Conservation (phyloP, 2,888 invertebrate species). For the Baronia brevicornis region DNA sequence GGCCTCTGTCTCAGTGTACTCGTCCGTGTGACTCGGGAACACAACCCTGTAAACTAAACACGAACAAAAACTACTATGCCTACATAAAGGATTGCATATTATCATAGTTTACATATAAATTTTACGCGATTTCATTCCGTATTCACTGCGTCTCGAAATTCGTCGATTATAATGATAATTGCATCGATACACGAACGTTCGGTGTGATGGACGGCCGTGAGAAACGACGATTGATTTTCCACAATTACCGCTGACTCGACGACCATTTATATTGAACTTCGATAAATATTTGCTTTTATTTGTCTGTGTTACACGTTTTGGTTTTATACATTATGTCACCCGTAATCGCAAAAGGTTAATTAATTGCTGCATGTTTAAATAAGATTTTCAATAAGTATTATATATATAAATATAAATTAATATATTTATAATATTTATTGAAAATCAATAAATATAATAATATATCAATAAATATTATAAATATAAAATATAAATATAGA, state of each 20-base stretch:
- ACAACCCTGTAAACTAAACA: constrained; percentile 36
- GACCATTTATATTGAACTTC: constrained; percentile 44
- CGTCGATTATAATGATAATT: constrained; percentile 71
- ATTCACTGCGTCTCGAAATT: constrained; percentile 63
- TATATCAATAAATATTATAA: too few relatives aligned
- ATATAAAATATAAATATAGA: too few relatives aligned
- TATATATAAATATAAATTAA: too few relatives aligned
- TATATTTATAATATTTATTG: too few relatives aligned
- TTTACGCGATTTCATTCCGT: constrained; percentile 71
- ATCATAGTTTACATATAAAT: constrained; percentile 76
- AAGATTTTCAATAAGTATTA: too few relatives aligned
- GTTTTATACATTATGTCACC: too few relatives aligned
- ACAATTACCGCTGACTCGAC: constrained; percentile 48
- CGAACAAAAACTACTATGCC: constrained; percentile 47
- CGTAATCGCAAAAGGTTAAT: too few relatives aligned
- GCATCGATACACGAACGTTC: constrained; percentile 62
- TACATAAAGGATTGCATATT: constrained; percentile 62
- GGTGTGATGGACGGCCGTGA: constrained; percentile 71
- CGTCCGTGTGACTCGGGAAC: constrained; percentile 66
- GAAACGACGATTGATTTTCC: constrained; percentile 67
- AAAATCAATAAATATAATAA: too few relatives aligned
- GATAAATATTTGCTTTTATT: too few relatives aligned
- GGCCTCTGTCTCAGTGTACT: constrained; percentile 69
- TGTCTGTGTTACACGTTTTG: too few relatives aligned
- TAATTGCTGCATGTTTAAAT: too few relatives aligned